Evolutionary conservation across 2,113 vertebrate genomes (phyloP), one percentile per base, ranked within the genome.

Genomic region (Entelurus aequoreus): DNA sequence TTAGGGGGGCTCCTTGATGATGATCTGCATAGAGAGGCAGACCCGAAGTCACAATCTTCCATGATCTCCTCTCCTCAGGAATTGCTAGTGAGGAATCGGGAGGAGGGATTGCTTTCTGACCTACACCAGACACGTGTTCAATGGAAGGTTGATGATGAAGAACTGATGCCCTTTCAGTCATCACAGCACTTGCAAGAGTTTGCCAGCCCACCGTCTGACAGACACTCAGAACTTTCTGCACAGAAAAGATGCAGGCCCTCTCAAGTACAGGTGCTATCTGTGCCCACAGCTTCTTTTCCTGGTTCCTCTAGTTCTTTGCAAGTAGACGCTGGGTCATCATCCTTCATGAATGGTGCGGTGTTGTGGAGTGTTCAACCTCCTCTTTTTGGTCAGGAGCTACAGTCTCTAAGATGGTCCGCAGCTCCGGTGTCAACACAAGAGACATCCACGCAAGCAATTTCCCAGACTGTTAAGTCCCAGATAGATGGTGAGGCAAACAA

Each of bases 81-180:
- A 51, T 59, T 62, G 56, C 79, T 81, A 44, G 60, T 16, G 60
- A 65, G 54, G 55, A 69, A 53, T 13, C 75, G 58, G 56, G 81
- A 77, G 55, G 81, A 83, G 46, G 40, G 57, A 0, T 75, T 76
- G 74, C 12, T 68, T 15, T 11, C 82, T 0, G 77, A 84, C 28
- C 38, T 63, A 2, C 71, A 60, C 16, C 53, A 76, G 42, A 78
- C 79, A 1, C 77, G 83, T 0, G 76, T 81, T 54, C 81, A 82
- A 69, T 87, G 87, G 87, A 83, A 72, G 54, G 78, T 83, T 40
- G 81, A 86, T 0, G 83, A 77, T 0, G 83, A 80, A 15, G 80
- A 85, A 48, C 72, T 84, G 4, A 80, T 75, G 78, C 84, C 81
- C 0, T 66, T 77, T 8, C 71, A 78, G 0, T 60, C 65, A 1